Conservation (phyloP, 1,140 invertebrate species). For the Danaus plexippus region DNA sequence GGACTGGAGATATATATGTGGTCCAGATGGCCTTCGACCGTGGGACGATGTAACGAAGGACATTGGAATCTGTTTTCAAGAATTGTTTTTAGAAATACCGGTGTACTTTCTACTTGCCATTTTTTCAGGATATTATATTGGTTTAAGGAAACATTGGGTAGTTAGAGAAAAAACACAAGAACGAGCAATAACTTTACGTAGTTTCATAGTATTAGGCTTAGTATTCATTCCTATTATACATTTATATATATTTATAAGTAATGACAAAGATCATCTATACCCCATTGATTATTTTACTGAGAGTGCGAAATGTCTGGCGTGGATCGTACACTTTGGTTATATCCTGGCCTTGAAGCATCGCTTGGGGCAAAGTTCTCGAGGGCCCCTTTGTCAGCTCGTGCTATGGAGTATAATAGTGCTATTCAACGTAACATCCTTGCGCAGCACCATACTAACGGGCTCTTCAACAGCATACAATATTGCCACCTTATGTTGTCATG, state of each 20-base stretch:
- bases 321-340: constrained; percentile 85
- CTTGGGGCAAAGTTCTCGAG: constrained; percentile 78
- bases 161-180: constrained; percentile 73
- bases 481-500: constrained; percentile 70
- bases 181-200: constrained; percentile 75
- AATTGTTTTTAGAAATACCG: constrained; percentile 81
- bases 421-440: constrained; percentile 73
- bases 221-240: constrained; percentile 77
- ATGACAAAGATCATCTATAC: constrained; percentile 55
- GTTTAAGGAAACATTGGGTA: constrained; percentile 73
- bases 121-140: constrained; percentile 83
- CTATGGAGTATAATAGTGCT: constrained; percentile 77
- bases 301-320: constrained; percentile 79
- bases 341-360: constrained; percentile 77
- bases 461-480: constrained; percentile 64
- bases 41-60: constrained; percentile 79
- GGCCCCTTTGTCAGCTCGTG: constrained; percentile 78
- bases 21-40: constrained; percentile 75
- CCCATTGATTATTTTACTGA: constrained; percentile 80
- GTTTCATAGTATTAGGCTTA: constrained; percentile 74
- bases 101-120: constrained; percentile 79
- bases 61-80: constrained; percentile 86
- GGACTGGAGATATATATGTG: constrained; percentile 84
- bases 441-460: constrained; percentile 60
- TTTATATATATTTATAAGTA: constrained; percentile 74